Evolutionary conservation across 2,888 invertebrate species (phyloP), one percentile per base, ranked within the genome.

Genomic region (Brenthis daphne): DNA sequence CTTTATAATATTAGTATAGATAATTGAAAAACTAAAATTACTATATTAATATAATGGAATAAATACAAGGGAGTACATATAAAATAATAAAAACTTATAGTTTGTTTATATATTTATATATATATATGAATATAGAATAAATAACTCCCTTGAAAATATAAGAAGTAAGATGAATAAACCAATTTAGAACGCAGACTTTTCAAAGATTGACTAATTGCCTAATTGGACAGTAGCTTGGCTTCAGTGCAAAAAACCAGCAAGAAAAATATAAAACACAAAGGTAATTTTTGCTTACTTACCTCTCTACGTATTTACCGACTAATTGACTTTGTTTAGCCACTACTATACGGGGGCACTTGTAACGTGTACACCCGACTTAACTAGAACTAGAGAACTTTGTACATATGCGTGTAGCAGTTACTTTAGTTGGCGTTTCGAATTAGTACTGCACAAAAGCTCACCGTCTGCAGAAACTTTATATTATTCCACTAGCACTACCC

Each of bases 401-500:
- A 33, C 53, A 20, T 16, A 29, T 43, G 50, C 29, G 60, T 29
- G 11, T 54, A 11, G 14, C n/a, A 51, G 16, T 43, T 63, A 54
- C 63, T 53, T 53, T 54, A 43, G 20, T 53, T 63, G 53, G 24
- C 13, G 53, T 63, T 60, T 53, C 53, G 43, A 54, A 63, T 63
- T 63, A 65, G 58, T 66, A 64, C 67, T 68, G 66, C 68, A 66
- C 61, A 70, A 71, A 69, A 65, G 69, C 61, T 65, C 13, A n/a
- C 20, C 24, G 54, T 55, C 53, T 20, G 11, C 8, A 47, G 33
- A 16, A 69, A 69, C 61, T 69, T 65, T 69, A 43, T 48, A 24
- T 48, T 50, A 33, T 60, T 29, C 12, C 58, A 48, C 20, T 20
- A 20, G 20, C 20, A 20, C 1, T 20, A 1, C 20, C 20, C 20